These are phyloP conservation scores for Zoanthus solanderi DNA, from an alignment of 92 coral and sea anemone genomes.

Conservation along the genomic window DNA sequence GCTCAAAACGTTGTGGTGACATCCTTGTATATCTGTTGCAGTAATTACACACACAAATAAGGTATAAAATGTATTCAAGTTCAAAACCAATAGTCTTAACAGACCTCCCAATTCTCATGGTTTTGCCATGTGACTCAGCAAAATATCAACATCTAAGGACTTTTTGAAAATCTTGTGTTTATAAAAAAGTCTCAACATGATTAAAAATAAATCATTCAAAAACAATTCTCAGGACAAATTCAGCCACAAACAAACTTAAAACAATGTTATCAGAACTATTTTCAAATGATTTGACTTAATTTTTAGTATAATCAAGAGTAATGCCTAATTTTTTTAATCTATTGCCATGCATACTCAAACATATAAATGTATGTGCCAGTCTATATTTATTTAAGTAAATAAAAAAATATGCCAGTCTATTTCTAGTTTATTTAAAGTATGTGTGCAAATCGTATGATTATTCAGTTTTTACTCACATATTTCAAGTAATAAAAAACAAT, in stretches of 20 bases:
- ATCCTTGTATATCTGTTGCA: slow-evolving; percentile 61
- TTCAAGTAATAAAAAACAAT: not conserved
- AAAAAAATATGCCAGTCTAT: slow-evolving; percentile 14
- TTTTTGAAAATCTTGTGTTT: slow-evolving; percentile 18
- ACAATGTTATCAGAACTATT: slow-evolving; percentile 5
- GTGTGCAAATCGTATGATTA: slow-evolving; percentile 18
- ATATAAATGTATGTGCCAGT: not conserved
- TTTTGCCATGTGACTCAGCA: slow-evolving; percentile 28
- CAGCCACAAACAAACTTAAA: not conserved
- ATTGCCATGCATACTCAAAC: slow-evolving; percentile 11
- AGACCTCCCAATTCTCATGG: slow-evolving; percentile 17
- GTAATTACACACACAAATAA: slow-evolving; percentile 26
- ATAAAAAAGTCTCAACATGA: not conserved
- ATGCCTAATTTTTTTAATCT: not conserved
- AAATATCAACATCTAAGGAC: slow-evolving; percentile 23
- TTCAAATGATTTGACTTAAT: slow-evolving; percentile 7
- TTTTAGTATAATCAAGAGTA: slow-evolving; percentile 1
- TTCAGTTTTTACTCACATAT: slow-evolving; percentile 7
- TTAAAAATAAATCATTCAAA: slow-evolving; percentile 11
- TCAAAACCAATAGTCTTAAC: slow-evolving; percentile 17
- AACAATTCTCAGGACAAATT: slow-evolving; percentile 6
- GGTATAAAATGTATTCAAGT: slow-evolving; percentile 13
- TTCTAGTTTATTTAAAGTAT: slow-evolving; percentile 13
- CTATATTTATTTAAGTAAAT: not conserved
- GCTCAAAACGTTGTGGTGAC: slow-evolving; percentile 68